phyloP scores from a whole-genome alignment of 2,113 vertebrate genomes.

The Engystomops pustulosus region DNA sequence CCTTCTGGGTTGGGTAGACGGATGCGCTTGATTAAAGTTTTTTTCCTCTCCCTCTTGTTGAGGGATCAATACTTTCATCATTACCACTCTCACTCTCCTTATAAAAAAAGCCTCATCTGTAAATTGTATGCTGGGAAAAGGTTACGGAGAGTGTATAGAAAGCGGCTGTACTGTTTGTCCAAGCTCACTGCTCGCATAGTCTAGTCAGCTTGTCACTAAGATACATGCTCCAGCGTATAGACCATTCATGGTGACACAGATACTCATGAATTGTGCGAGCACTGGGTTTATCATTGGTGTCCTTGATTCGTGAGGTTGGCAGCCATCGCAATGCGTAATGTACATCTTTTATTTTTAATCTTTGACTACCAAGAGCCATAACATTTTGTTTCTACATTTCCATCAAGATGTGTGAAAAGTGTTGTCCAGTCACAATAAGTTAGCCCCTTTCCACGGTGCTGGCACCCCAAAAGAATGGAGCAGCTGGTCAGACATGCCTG shows the following conservation, averaged over 20 bases:
- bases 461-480: no score
- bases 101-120: slow-evolving; percentile 10
- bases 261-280: background rate
- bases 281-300: background rate
- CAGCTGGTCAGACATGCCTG: no score
- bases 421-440: no score
- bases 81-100: slow-evolving; percentile 37
- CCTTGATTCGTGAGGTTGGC: background rate
- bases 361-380: no score
- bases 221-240: background rate
- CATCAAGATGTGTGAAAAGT: no score
- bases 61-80: slow-evolving; percentile 48
- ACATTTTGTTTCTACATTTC: no score
- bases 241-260: background rate
- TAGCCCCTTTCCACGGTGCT: no score
- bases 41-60: slow-evolving; percentile 19
- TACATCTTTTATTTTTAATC: no score
- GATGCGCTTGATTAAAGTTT: slow-evolving; percentile 33
- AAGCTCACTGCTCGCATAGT: background rate
- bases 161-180: background rate
- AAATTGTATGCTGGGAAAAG: background rate
- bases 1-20: slow-evolving; percentile 2
- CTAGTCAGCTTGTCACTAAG: background rate
- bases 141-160: slow-evolving; percentile 21
- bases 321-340: no score